phyloP scores from a whole-genome alignment of 2,888 invertebrate species.

The Philopedon plagiatum region DNA sequence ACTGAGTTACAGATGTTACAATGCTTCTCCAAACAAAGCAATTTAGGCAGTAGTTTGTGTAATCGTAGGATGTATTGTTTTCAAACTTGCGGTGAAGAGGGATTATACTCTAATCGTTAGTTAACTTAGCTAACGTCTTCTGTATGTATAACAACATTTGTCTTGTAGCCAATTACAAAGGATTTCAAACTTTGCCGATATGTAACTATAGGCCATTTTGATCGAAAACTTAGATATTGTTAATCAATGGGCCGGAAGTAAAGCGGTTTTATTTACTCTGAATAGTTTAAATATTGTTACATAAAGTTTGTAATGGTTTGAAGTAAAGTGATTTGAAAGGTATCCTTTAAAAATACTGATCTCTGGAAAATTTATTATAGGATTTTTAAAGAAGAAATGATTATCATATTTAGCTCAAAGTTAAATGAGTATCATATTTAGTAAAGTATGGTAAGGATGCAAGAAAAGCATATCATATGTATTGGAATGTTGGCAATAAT shows the following conservation, averaged over 20 bases:
- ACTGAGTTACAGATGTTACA: slow-evolving; percentile 26
- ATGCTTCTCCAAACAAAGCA: slow-evolving; percentile 31
- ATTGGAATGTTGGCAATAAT: no score
- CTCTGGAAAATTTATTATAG: no score
- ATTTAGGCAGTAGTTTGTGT: slow-evolving; percentile 13
- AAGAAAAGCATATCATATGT: no score
- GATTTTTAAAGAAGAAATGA: no score
- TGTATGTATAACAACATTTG: slow-evolving; percentile 21
- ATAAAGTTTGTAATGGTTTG: slow-evolving; percentile 5
- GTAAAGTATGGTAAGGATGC: no score
- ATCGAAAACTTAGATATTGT: slow-evolving; percentile 24
- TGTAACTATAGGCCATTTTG: slow-evolving; percentile 21
- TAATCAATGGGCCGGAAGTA: slow-evolving; percentile 22
- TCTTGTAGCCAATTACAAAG: slow-evolving; percentile 28
- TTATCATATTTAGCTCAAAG: no score
- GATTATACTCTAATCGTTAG: slow-evolving; percentile 56
- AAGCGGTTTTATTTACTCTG: slow-evolving; percentile 36
- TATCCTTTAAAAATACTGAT: no score
- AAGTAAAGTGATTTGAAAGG: no score
- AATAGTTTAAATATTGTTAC: slow-evolving; percentile 23
- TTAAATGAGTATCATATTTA: no score
- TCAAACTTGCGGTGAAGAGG: slow-evolving; percentile 55
- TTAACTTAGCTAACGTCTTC: slow-evolving; percentile 51
- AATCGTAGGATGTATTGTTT: slow-evolving; percentile 50
- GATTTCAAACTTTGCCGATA: slow-evolving; percentile 26